These are phyloP conservation scores for Ophioninae sp. DNA, from an alignment of 2,888 invertebrate genomes.

Conservation along the genomic window DNA sequence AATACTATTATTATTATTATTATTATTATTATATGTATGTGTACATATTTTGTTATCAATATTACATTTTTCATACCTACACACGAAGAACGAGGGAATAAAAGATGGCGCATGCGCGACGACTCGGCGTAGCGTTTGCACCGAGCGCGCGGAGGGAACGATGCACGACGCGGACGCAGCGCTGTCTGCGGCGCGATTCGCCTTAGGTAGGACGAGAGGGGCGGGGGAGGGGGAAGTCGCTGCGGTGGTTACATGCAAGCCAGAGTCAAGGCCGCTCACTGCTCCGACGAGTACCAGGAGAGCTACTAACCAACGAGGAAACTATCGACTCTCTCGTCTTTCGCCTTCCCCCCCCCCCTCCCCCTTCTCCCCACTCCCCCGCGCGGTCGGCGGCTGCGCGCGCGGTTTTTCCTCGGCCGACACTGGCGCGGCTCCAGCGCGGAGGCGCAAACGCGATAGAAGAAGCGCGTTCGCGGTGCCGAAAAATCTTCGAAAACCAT, in stretches of 20 bases:
- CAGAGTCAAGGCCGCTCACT: constrained; percentile 89
- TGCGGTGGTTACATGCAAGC: constrained; percentile 68
- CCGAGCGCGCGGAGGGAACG: constrained; percentile 63
- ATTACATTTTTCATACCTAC: constrained; percentile 4
- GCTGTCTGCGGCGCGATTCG: neutral
- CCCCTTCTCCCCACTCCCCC: neutral
- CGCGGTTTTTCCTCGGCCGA: constrained; percentile 8
- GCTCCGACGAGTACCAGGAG: constrained; percentile 83
- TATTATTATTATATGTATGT: too few species aligned
- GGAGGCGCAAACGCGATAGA: neutral
- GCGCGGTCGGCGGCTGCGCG: neutral
- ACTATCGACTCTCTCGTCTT: constrained; percentile 53
- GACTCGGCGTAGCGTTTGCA: constrained; percentile 58
- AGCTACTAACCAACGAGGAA: constrained; percentile 78
- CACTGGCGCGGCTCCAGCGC: constrained; percentile 21
- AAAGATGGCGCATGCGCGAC: constrained; percentile 38
- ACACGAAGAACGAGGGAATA: constrained; percentile 55
- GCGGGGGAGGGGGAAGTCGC: constrained; percentile 51
- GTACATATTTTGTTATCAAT: too few species aligned
- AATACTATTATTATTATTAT: too few species aligned
- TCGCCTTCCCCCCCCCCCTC: constrained; percentile 57
- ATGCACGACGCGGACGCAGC: neutral
- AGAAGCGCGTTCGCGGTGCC: neutral
- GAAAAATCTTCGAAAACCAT: neutral
- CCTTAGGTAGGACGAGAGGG: constrained; percentile 30